Conservation (phyloP, 35 echinoderm and acorn worm species). For the Apostichopus parvimensis region DNA sequence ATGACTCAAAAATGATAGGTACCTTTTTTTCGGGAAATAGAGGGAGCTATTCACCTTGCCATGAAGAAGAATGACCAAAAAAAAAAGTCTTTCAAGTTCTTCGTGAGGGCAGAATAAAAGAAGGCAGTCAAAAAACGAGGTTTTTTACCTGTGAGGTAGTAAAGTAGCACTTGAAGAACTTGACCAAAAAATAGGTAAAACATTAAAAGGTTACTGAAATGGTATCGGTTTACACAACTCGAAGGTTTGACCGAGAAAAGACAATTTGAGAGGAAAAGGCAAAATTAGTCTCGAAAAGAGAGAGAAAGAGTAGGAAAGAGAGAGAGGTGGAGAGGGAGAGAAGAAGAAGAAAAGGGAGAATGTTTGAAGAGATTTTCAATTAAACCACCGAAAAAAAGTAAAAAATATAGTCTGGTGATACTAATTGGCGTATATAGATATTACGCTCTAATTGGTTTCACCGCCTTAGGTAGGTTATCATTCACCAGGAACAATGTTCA, state of each 20-base stretch:
- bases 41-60: neutral
- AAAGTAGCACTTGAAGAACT: neutral
- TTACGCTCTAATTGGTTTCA: no score
- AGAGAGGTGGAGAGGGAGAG: neutral
- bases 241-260: neutral
- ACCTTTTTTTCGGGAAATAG: neutral
- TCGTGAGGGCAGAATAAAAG: neutral
- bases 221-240: neutral
- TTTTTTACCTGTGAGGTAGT: neutral
- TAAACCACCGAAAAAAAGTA: no score
- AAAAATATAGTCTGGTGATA: no score
- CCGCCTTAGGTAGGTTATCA: no score
- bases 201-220: neutral
- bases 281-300: neutral
- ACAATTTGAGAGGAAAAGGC: neutral
- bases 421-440: no score
- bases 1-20: neutral
- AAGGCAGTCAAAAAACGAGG: neutral
- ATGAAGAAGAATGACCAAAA: neutral
- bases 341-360: neutral
- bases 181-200: neutral
- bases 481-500: no score
- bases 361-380: no score
- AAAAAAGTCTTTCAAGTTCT: neutral
- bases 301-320: neutral